Evolutionary conservation across 2,888 invertebrate species (phyloP), one percentile per base, ranked within the genome.

Genomic region (Lordiphosa fenestrarum): DNA sequence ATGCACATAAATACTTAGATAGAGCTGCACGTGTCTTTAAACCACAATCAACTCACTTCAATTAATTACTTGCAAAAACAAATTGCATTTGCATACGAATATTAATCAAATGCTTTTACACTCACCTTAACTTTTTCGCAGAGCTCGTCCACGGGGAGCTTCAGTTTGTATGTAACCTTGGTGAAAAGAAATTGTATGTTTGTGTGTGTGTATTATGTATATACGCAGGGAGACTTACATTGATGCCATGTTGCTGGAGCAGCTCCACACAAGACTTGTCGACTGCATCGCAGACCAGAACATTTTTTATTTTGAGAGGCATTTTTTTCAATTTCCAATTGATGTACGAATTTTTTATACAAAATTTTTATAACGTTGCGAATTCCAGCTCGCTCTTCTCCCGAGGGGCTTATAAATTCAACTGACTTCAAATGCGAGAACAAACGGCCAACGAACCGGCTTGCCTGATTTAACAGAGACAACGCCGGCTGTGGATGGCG

Each of bases 251-350:
- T 37, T 92, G 90, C 69, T 92, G 90, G 21, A 99, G 91, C 40
- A 98, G 93, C 69, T 95, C 92, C 1, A 94, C 93, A 89, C 98
- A 99, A 69, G 94, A 93, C 15, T 92, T 91, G 86, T 98, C 97
- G 2, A 98, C 96, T 30, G 97, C 96, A 90, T 99, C 99, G 77
- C 97, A 96, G 71, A 99, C 94, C 56, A 99, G 91, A 57, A 98
- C 97, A 69, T 93, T 94, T 84, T 93, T 92, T 55, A 97, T 92
- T 67, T 92, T 90, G 82, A 94, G 88, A 62, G 88, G 90, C 92
- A 92, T 92, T 65, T 83, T 65, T 83, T 25, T 25, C 0, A 25
- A 6, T 25, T 25, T 25, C 2, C 6, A 25, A 25, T 6, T 25
- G 25, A 25, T 6, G 6, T 6, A 25, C 6, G 6, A 25, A 25